Evolutionary conservation across 2,113 vertebrate genomes (phyloP).

Genomic region (Mormyrus lacerda): DNA sequence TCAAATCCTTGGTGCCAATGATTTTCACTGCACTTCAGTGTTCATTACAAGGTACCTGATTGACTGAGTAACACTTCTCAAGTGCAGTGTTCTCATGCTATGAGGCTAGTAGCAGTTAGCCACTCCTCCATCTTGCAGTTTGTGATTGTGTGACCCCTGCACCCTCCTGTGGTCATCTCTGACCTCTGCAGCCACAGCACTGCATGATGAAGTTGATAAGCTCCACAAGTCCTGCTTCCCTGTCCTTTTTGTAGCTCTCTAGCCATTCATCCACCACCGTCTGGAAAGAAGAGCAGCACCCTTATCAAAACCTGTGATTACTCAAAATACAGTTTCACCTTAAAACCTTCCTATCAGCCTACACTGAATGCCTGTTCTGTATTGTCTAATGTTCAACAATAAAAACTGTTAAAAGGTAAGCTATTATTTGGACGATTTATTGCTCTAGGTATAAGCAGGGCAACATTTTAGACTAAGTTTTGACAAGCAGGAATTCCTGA

Average conservation of each 20-base stretch:
- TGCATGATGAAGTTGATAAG: slow-evolving; percentile 78
- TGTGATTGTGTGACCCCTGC: neutral
- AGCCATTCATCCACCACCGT: slow-evolving; percentile 80
- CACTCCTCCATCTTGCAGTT: neutral
- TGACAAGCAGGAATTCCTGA: neutral
- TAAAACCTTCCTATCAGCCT: neutral
- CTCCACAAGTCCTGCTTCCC: slow-evolving; percentile 62
- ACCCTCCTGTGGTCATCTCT: slow-evolving; percentile 34
- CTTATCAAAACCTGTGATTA: neutral
- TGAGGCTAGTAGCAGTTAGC: neutral
- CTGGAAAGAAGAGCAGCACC: slow-evolving; percentile 42
- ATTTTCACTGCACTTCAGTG: neutral
- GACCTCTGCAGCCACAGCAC: slow-evolving; percentile 81
- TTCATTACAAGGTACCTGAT: neutral
- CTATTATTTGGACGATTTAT: neutral
- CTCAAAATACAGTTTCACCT: neutral
- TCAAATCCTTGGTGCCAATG: neutral
- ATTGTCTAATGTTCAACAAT: neutral
- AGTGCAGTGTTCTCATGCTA: neutral
- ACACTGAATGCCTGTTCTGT: neutral
- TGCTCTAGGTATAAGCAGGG: neutral
- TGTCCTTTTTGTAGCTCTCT: slow-evolving; percentile 72
- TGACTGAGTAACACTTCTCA: neutral
- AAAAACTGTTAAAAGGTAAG: neutral
- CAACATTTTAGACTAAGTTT: neutral